These are phyloP conservation scores for Parazoanthus darwini DNA, from an alignment of 92 coral and sea anemone genomes.

Conservation along the genomic window DNA sequence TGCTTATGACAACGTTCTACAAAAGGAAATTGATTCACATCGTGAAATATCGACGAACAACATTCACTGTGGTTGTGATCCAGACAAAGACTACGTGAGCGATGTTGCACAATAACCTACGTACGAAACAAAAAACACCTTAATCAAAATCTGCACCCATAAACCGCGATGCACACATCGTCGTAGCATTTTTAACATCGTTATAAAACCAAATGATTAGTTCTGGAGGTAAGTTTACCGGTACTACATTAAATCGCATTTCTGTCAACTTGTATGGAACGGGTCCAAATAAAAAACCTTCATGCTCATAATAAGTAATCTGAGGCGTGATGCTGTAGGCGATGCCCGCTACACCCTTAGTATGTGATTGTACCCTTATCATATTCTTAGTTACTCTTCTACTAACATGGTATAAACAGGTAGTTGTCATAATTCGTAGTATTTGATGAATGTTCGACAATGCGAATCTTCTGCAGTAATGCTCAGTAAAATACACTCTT, in stretches of 20 bases:
- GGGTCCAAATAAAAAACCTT: conserved; percentile 13
- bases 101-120: conserved; percentile 10
- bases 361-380: conserved; percentile 6
- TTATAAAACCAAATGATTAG: conserved; percentile 6
- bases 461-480: conserved; percentile 6
- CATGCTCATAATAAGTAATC: conserved; percentile 9
- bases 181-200: not conserved
- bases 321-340: conserved; percentile 10
- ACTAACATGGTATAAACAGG: not conserved
- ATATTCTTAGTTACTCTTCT: conserved; percentile 1
- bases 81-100: conserved; percentile 1
- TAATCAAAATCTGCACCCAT: conserved; percentile 3
- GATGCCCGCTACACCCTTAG: conserved; percentile 10
- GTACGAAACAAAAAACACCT: conserved; percentile 3
- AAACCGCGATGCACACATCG: conserved; percentile 15
- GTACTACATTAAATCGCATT: conserved; percentile 12
- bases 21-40: conserved; percentile 5
- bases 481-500: conserved; percentile 13
- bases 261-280: conserved; percentile 11
- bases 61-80: conserved; percentile 11
- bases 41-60: conserved; percentile 7
- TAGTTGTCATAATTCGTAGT: not conserved
- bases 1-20: conserved; percentile 3
- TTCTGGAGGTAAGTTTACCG: conserved; percentile 8
- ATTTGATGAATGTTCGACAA: not conserved